phyloP scores from a whole-genome alignment of 1,140 invertebrate species.

The Hormaphis cornu region DNA sequence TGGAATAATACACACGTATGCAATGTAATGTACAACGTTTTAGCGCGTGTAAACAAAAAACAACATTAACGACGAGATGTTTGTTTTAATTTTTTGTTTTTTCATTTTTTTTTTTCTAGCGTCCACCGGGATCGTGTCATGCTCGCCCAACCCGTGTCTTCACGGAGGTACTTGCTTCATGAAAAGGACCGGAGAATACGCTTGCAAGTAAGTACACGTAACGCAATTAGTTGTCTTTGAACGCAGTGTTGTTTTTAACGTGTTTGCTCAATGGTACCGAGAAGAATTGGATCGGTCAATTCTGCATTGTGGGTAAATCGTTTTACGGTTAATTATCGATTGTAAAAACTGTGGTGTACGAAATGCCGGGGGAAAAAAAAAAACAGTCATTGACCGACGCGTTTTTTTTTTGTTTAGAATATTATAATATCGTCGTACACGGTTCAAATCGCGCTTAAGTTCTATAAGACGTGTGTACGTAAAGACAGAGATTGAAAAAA shows the following conservation, averaged over 20 bases:
- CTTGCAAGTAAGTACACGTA: constrained; percentile 26
- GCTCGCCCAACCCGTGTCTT: constrained; percentile 23
- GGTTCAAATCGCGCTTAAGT: background rate
- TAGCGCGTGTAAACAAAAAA: background rate
- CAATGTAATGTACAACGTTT: background rate
- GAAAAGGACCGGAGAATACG: constrained; percentile 26
- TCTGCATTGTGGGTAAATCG: background rate
- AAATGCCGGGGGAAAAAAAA: background rate
- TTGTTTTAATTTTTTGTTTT: constrained; percentile 18
- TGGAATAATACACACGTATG: background rate
- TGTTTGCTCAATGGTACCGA: background rate
- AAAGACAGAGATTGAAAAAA: no score
- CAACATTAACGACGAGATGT: background rate
- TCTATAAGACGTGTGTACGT: background rate
- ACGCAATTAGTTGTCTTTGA: background rate
- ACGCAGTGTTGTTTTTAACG: background rate
- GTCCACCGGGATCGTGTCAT: constrained; percentile 24
- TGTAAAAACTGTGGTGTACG: background rate
- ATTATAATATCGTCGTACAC: background rate
- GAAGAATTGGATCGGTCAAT: background rate
- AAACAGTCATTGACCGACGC: background rate
- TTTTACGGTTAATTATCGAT: constrained; percentile 9
- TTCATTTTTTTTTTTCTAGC: background rate
- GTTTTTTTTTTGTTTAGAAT: background rate
- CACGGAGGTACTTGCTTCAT: constrained; percentile 21